Base-by-base conservation (phyloP, 2,113 vertebrate genomes). In the Hemiscyllium ocellatum region DNA sequence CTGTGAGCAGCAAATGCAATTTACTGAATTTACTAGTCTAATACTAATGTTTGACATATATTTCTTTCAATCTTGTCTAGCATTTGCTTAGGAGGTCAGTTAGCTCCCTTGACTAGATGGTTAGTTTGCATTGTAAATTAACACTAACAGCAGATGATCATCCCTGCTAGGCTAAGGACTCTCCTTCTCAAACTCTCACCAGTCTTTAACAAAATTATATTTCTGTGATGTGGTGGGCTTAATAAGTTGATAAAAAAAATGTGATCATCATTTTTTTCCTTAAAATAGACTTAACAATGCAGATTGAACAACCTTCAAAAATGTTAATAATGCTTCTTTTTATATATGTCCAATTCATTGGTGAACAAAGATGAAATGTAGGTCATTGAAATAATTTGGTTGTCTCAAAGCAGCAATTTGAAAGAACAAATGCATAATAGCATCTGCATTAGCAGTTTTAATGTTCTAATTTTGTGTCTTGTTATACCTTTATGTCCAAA, bases 171-270 rank as follows among this genome's bases (percentile, higher is more conserved):
- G 56, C 56, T 61, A 61, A 61, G 56, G 56, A 61, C 10, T 61
- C 10, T 61, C 12, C 56, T 61, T 61, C 56, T 61, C 56, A 61
- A 61, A 61, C 7, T 61, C 56, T 61, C 56, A 0, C 56, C 56
- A 61, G 56, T 12, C 56, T 61, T 61, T 61, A 10, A 61, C 56
- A 61, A 61, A 93, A 93, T 93, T 66, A 93, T 66, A 37, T 76
- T 93, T 65, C 33, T 93, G 61, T 66, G 65, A 66, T 66, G 61
- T 66, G 61, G 2, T 20, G n/a, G 50, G 52, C 5, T 7, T 93
- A 65, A 68, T 93, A n/a, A 93, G 66, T 93, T 33, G n/a, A 66
- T 66, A 42, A 93, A 93, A 93, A 93, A 66, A 93, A 89, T 19
- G 15, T 93, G 61, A 66, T 93, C 33, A 22, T 66, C 66, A 66